A percentile compares a stretch with the other conserved stretches of the same genome.
Conservation (phyloP, 92 coral and sea anemone species). For the Pocillopora grandis region DNA sequence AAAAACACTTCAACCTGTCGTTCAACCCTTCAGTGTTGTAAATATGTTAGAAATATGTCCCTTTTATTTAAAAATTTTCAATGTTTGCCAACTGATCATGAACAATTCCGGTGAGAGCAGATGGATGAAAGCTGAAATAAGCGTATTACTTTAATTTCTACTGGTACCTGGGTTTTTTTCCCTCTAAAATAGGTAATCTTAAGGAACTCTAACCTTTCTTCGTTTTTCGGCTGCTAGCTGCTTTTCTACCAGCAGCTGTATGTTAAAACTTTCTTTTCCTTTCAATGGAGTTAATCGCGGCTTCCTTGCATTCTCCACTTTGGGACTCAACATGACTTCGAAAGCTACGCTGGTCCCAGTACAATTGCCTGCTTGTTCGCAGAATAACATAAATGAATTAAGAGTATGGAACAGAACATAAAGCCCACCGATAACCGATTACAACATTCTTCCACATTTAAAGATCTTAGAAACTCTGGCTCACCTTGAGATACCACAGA, state of each 20-base stretch:
- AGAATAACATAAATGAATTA: not conserved
- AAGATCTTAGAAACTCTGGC: not conserved
- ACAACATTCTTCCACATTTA: not conserved
- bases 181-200: no score
- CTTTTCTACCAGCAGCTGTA: constrained; percentile 67
- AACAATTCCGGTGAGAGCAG: no score
- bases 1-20: no score
- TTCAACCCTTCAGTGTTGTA: no score
- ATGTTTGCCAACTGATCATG: no score
- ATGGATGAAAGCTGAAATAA: not conserved
- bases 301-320: constrained; percentile 74
- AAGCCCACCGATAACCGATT: not conserved
- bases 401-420: not conserved
- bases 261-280: constrained; percentile 76
- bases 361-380: not conserved
- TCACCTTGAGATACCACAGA: constrained; percentile 17
- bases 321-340: constrained; percentile 79
- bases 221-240: constrained; percentile 76
- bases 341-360: constrained; percentile 59
- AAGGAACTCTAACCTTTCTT: constrained; percentile 65
- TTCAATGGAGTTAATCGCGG: constrained; percentile 85
- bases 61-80: no score
- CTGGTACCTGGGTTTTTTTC: no score
- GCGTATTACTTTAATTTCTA: not conserved
- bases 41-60: no score